Evolutionary conservation across 2,113 vertebrate species (phyloP), one percentile per base, ranked within the genome.

Genomic region (Rhodinocichla rosea): DNA sequence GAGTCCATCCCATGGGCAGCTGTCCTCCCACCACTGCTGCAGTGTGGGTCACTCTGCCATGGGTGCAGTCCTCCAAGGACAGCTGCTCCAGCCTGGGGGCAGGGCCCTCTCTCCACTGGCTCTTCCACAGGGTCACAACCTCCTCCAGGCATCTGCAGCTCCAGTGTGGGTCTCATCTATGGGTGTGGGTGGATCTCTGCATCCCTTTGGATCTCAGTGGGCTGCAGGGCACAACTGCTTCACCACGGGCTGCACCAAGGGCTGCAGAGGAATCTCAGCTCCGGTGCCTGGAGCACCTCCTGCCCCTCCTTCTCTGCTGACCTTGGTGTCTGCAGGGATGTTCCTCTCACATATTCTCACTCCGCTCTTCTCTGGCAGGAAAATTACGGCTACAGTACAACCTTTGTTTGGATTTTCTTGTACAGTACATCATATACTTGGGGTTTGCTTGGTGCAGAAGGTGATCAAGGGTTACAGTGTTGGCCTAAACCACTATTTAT

Each of bases 121-220:
- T 11, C 20, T 65, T 22, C 26, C 49, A 37, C 8, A 17, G 40
- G 40, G 10, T 20, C 33, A 67, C 50, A 67, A 62, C 21, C 62
- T 45, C 52, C 50, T 56, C 40, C 50, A 37, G 40, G 16, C 50
- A 32, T 15, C 50, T 50, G 22, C 45, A 3, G 4, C 20, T 55
- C 32, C 26, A 28, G 20, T 0, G 4, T 30, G 62, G 15, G 50
- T 7, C 50, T 45, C 26, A 4, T 32, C 26, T 27, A 62, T 21
- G 21, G 45, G 3, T 55, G 26, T 13, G 12, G 49, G 50, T 37
- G 33, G 26, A 56, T 37, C 40, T 37, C 27, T 67, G 62, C 50
- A 80, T 37, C 50, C 15, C 33, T 5, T 1, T 27, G 78, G 11
- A 2, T 8, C 52, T 27, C 42, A 2, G 0, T 0, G 2, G 28